Conservation (phyloP, 2,113 vertebrate genomes). For the Heptranchias perlo region DNA sequence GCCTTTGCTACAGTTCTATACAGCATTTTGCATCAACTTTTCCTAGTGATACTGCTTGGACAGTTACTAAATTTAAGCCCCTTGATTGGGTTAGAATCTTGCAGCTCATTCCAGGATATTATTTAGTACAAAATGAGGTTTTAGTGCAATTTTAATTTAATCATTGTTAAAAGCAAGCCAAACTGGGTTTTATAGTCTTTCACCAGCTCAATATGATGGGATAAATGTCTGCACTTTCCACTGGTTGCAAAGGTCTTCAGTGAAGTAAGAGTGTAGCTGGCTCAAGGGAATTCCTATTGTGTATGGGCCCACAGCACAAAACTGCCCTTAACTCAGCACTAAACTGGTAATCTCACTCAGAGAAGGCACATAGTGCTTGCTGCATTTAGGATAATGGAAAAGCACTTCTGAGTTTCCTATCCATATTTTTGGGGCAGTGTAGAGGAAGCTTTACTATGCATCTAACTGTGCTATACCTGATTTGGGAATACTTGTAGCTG, state of each 20-base stretch:
- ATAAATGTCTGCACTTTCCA: not conserved
- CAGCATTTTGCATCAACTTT: not conserved
- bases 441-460: not conserved
- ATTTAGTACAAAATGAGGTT: not conserved
- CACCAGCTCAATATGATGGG: not conserved
- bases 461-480: not conserved
- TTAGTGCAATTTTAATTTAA: not conserved
- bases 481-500: not conserved
- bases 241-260: not conserved
- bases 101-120: not conserved
- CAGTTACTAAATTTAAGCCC: not conserved
- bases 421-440: not conserved
- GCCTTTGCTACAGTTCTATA: not conserved
- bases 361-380: not conserved
- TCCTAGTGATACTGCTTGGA: not conserved
- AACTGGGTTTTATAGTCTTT: not conserved
- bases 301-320: not conserved
- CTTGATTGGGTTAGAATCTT: not conserved
- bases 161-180: not conserved
- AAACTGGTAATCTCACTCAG: not conserved
- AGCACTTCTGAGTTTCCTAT: not conserved
- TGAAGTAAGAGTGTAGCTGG: not conserved
- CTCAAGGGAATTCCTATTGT: not conserved
- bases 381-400: not conserved
- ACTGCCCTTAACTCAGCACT: not conserved